Base-by-base conservation (phyloP, 2,888 invertebrate genomes). In the Tetragonisca angustula region DNA sequence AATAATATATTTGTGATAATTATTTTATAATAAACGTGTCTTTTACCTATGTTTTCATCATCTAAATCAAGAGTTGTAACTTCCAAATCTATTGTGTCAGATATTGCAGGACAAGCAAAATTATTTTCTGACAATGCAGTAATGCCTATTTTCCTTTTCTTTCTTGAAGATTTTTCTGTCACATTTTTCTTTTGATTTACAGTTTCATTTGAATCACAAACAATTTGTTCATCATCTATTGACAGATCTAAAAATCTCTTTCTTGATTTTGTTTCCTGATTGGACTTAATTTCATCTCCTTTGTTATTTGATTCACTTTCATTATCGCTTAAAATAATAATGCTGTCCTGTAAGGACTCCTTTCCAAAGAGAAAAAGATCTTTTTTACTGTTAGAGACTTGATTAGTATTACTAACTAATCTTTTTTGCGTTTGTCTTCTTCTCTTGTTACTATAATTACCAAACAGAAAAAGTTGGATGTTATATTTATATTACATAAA, bases 311-410 rank as follows among this genome's bases (percentile, higher is more conserved):
- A 69, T 15, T 81, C 83, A 21, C 17, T 71, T 79, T 87, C 88
- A 52, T 80, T 89, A 54, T 91, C 91, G 21, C 89, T 91, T 69
- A 90, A 71, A 70, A 90, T 24, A 69, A 91, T 90, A 52, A 91
- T 4, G 21, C 86, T 90, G 27, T 91, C 87, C 62, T 52, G 74
- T 2, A 65, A 56, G 4, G 54, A 50, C 4, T 73, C 52, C 32
- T 56, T 21, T 21, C 5, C 24, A 21, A 15, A 2, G 2, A 43
- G 27, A 0, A 64, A 59, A 15, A 19, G 4, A 4, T n/a, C 21
- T 13, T 65, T 56, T 54, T 36, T 43, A 32, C 32, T 68, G 0
- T 69, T 69, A 13, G 4, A 11, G 1, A 17, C 4, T 4, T n/a
- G n/a, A 17, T 49, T 27, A 52, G 13, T 2, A 32, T 32, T 17